Percentiles rank a stretch among this genome's conserved stretches.
phyloP scores from a whole-genome alignment of 2,113 vertebrate species.

The Siniperca chuatsi region DNA sequence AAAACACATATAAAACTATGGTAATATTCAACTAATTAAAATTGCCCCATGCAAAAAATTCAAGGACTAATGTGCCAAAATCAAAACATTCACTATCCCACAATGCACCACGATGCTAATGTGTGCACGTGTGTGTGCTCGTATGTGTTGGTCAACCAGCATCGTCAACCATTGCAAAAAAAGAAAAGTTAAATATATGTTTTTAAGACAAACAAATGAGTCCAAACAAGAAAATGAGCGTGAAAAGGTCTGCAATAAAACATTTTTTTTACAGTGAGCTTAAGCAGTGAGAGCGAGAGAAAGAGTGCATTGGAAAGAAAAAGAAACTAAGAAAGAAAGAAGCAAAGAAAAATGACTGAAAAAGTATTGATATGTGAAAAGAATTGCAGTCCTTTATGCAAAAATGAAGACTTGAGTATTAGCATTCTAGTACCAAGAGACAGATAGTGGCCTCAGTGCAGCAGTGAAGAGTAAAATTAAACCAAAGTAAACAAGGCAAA shows the following conservation, averaged over 20 bases:
- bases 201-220: slow-evolving; percentile 61
- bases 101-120: slow-evolving; percentile 89
- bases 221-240: slow-evolving; percentile 48
- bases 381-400: slow-evolving; percentile 59
- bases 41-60: slow-evolving; percentile 83
- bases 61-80: slow-evolving; percentile 78
- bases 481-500: slow-evolving; percentile 69
- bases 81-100: slow-evolving; percentile 85
- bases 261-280: slow-evolving; percentile 38
- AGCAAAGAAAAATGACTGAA: slow-evolving; percentile 34
- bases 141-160: slow-evolving; percentile 65
- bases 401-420: slow-evolving; percentile 66
- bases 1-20: slow-evolving; percentile 8
- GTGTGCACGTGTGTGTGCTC: slow-evolving; percentile 55
- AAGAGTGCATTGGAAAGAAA: slow-evolving; percentile 43
- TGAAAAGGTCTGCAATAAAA: slow-evolving; percentile 34
- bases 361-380: slow-evolving; percentile 32
- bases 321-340: slow-evolving; percentile 3
- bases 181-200: slow-evolving; percentile 64
- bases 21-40: slow-evolving; percentile 47
- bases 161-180: slow-evolving; percentile 64
- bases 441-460: slow-evolving; percentile 72
- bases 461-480: slow-evolving; percentile 52
- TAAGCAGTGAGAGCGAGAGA: slow-evolving; percentile 65
- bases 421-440: slow-evolving; percentile 74